Evolutionary conservation across 1,140 invertebrate genomes (phyloP).

Genomic region (Pomacea maculata): DNA sequence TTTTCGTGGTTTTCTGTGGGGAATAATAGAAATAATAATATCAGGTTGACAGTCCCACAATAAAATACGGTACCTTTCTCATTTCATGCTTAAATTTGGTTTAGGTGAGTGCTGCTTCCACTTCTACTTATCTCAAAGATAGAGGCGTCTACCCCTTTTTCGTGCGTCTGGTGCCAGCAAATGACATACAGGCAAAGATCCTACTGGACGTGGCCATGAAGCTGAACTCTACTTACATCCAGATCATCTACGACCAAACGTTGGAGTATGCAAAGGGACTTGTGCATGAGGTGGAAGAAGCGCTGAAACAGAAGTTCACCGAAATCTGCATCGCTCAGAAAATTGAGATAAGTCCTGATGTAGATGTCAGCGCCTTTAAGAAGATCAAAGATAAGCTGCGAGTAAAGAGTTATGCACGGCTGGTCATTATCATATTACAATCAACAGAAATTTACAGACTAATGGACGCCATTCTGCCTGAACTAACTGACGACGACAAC

Average conservation of each 20-base stretch:
- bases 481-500: background rate
- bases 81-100: background rate
- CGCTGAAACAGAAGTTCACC: background rate
- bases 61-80: no score
- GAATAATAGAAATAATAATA: no score
- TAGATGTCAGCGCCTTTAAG: conserved; percentile 1
- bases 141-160: conserved; percentile 80
- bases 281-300: conserved; percentile 15
- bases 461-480: conserved; percentile 4
- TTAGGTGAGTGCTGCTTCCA: conserved; percentile 81
- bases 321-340: conserved; percentile 42
- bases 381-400: conserved; percentile 17
- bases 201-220: conserved; percentile 63
- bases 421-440: conserved; percentile 28
- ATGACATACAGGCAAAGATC: conserved; percentile 79
- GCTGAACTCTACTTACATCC: conserved; percentile 33
- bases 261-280: conserved; percentile 27
- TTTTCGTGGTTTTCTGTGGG: no score
- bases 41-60: no score
- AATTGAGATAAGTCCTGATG: conserved; percentile 12
- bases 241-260: conserved; percentile 32
- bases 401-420: conserved; percentile 2
- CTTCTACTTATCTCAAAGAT: conserved; percentile 77
- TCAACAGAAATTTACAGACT: background rate
- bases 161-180: conserved; percentile 81